Evolutionary conservation across 64 coral and sea anemone genomes (phyloP).

Genomic region (Anthopleura sola): DNA sequence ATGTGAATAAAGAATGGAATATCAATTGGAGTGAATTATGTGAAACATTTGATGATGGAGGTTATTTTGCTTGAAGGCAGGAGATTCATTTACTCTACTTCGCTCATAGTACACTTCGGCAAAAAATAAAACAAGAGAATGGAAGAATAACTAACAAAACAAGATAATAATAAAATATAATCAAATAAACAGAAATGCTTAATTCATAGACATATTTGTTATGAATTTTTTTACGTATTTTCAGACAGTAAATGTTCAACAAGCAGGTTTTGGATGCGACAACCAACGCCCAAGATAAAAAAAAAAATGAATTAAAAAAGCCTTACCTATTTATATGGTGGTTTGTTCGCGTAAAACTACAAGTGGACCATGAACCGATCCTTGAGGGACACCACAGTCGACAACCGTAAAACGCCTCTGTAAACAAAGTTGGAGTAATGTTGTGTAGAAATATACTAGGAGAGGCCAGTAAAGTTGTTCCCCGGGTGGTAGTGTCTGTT

Average conservation of each 20-base stretch:
- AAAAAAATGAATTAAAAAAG: neutral
- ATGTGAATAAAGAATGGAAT: too few relatives aligned
- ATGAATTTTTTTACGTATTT: neutral
- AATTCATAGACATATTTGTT: neutral
- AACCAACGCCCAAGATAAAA: neutral
- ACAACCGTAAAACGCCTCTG: neutral
- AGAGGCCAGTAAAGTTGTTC: neutral
- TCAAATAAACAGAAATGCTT: too few relatives aligned
- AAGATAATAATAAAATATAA: too few relatives aligned
- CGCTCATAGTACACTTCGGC: too few relatives aligned
- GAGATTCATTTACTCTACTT: too few relatives aligned
- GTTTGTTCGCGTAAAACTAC: neutral
- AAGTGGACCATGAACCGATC: neutral
- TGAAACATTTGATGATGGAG: too few relatives aligned
- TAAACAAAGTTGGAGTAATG: neutral
- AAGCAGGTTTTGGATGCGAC: neutral
- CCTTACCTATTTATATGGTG: neutral
- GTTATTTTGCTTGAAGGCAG: too few relatives aligned
- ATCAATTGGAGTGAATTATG: too few relatives aligned
- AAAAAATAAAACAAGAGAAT: too few relatives aligned
- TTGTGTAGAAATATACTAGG: neutral
- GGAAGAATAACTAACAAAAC: too few relatives aligned
- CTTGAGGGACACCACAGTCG: neutral
- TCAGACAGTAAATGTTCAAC: neutral
- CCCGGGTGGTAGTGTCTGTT: neutral